Base-by-base conservation (phyloP, 2,113 vertebrate species). In the Thomomys bottae region DNA sequence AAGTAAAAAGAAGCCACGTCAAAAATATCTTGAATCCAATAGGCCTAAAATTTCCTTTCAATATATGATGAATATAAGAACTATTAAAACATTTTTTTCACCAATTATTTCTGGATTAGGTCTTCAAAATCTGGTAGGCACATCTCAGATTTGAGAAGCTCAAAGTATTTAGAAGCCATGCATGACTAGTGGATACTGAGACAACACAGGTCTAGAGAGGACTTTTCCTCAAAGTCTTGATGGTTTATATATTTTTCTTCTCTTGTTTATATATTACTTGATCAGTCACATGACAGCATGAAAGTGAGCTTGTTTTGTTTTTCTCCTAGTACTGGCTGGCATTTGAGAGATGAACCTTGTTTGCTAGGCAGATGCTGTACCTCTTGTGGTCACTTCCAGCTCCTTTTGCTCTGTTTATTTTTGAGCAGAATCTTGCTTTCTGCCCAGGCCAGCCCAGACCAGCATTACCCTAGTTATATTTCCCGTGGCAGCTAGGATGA, bases 1-100 rank as follows among this genome's bases (percentile, higher is more conserved):
- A 72, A 66, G 26, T 70, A 11, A 92, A 75, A 94, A 81, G n/a
- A 75, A 89, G 83, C 2, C 57, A 85, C 66, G 83, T 92, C 67
- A 75, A 67, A 38, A 82, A 76, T 36, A 66, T 5, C 70, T 77
- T 87, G 75, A 45, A 32, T 14, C 18, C 59, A 76, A n/a, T 75
- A 38, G 84, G 36, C 34, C 63, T 5, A 76, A 93, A 79, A 63
- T 87, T 85, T 61, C 30, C 79, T 71, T 80, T 93, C 7, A 93
- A 87, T 30, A 67, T 87, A 21, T 32, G 54, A 61, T 85, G 23
- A 94, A 57, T 23, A 81, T 66, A 70, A 93, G 81, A 92, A 86
- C 77, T 64, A 73, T 73, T 72, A 80, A 90, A 49, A 49, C 21
- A 15, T n/a, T 83, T 10, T 63, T 84, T 92, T 34, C 21, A 45